phyloP scores from a whole-genome alignment of 1,140 invertebrate species.

The Pseudomyrmex pallidus region DNA sequence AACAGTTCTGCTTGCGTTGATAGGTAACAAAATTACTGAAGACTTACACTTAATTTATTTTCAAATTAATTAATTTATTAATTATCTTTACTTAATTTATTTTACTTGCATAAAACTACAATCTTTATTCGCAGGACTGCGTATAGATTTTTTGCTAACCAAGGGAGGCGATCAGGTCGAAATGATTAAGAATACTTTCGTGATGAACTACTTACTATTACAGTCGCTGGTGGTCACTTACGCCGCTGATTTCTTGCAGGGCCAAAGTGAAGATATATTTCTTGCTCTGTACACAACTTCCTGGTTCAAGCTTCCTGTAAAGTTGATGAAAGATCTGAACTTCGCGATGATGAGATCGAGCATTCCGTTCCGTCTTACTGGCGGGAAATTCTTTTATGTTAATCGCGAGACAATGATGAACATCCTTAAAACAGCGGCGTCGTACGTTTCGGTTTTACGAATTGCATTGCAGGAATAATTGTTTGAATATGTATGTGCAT shows the following conservation, averaged over 20 bases:
- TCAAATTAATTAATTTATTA: background rate
- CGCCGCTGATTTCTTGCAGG: conserved; percentile 68
- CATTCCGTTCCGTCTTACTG: conserved; percentile 64
- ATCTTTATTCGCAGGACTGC: conserved; percentile 66
- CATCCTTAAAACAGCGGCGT: conserved; percentile 70
- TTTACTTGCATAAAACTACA: background rate
- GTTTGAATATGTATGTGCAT: background rate
- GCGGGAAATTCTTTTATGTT: conserved; percentile 69
- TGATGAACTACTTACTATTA: conserved; percentile 60
- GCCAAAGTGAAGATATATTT: conserved; percentile 52
- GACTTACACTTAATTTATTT: background rate
- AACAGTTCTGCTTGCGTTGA: conserved; percentile 12
- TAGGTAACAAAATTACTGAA: conserved; percentile 30
- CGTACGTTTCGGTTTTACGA: conserved; percentile 73
- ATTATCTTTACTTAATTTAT: background rate
- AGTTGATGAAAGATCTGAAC: conserved; percentile 58
- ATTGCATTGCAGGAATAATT: conserved; percentile 32
- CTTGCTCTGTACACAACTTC: conserved; percentile 58
- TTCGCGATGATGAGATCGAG: conserved; percentile 72
- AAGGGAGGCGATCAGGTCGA: conserved; percentile 7
- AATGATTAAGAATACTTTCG: conserved; percentile 45
- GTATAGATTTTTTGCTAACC: conserved; percentile 64
- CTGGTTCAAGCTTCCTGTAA: conserved; percentile 70
- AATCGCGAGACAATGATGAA: conserved; percentile 73
- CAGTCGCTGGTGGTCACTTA: conserved; percentile 71